Evolutionary conservation across 1,140 invertebrate species (phyloP), one percentile per base, ranked within the genome.

Genomic region (Augochlora pura): DNA sequence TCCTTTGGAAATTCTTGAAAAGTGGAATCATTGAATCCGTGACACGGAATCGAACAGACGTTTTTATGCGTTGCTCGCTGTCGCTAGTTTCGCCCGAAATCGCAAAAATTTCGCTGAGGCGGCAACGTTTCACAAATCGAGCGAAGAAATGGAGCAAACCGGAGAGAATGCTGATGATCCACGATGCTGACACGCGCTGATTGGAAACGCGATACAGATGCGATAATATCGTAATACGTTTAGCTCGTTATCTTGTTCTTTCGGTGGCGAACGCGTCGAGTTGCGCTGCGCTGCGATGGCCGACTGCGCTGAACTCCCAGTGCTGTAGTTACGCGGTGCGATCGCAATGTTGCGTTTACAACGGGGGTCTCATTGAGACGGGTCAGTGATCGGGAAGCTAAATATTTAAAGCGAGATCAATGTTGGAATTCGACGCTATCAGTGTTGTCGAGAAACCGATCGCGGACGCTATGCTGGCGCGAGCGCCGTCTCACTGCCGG

Each of bases 361-460:
- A 85, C 52, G 62, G 59, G 72, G 72, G 69, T 62, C 65, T 81
- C 32, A 66, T 88, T 88, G 79, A 74, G 82, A 68, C 65, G 68
- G 89, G 88, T 90, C 89, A 90, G 85, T 88, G 80, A 79, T 81
- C 82, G 85, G 25, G 77, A 86, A 86, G 82, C 82, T 86, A 90
- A 89, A 90, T 90, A 88, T 90, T 91, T 88, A 89, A 79, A 80
- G 68, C 66, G 57, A 78, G 86, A 82, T 87, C 46, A 82, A 82
- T 82, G 75, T 82, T 69, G 32, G 65, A 79, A 83, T 66, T 85
- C 71, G 52, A 69, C 76, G 70, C 78, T 83, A 83, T 84, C 79
- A 42, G 63, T 38, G 83, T 83, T 82, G 85, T 82, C 86, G 77
- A 64, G 78, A 81, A n/a, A 80, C 52, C 57, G 32, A 32, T 32